Evolutionary conservation across 1,140 invertebrate species (phyloP).

Genomic region (Aphaenogaster rudis): DNA sequence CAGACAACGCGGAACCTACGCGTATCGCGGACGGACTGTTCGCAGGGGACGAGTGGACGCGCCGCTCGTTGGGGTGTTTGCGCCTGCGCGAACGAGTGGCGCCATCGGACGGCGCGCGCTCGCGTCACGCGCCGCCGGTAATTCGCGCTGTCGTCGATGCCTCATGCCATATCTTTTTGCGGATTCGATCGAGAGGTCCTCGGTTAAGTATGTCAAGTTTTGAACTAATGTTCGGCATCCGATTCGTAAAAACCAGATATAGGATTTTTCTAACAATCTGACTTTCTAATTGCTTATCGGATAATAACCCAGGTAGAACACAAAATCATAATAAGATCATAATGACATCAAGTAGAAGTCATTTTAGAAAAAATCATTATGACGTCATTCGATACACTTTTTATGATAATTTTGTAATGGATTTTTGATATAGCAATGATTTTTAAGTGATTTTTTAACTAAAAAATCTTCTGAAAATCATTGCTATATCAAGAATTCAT

Average conservation of each 20-base stretch:
- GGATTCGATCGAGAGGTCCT: constrained; percentile 17
- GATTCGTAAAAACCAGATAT: not conserved
- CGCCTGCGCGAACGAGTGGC: constrained; percentile 58
- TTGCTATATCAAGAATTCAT: too few relatives aligned
- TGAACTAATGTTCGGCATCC: not conserved
- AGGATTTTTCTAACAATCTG: not conserved
- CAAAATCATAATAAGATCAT: too few relatives aligned
- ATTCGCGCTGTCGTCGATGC: not conserved
- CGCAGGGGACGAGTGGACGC: constrained; percentile 10
- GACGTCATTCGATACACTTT: too few relatives aligned
- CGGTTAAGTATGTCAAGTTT: not conserved
- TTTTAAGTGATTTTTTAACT: too few relatives aligned
- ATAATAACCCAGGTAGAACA: not conserved
- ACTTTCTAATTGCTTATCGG: not conserved
- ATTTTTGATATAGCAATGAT: too few relatives aligned
- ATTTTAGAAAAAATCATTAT: too few relatives aligned
- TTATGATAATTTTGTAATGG: too few relatives aligned
- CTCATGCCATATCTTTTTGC: too few relatives aligned
- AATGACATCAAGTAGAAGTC: too few relatives aligned
- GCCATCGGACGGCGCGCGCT: constrained; percentile 38
- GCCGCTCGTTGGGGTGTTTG: not conserved
- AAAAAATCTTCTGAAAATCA: too few relatives aligned
- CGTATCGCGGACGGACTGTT: constrained; percentile 52
- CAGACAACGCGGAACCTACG: constrained; percentile 38
- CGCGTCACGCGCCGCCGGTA: constrained; percentile 45